These are phyloP conservation scores for Araneus ventricosus DNA, from an alignment of 1,140 invertebrate species.

Conservation along the genomic window DNA sequence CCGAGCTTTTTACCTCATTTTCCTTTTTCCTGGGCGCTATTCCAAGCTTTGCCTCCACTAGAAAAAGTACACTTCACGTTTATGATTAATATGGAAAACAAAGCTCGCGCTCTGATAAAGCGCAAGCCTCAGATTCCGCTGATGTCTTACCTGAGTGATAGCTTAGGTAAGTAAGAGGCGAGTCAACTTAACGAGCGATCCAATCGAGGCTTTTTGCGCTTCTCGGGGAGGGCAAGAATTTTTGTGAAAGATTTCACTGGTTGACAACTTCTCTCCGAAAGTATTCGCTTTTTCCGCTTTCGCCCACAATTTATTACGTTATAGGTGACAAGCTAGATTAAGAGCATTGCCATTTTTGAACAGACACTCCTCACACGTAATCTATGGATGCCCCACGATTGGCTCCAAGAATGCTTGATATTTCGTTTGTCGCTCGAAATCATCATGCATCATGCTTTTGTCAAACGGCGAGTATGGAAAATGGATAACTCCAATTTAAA, in stretches of 20 bases:
- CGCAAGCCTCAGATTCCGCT: constrained; percentile 56
- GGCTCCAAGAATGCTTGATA: constrained; percentile 23
- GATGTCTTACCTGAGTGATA: constrained; percentile 52
- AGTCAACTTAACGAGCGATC: constrained; percentile 50
- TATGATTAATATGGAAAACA: constrained; percentile 74
- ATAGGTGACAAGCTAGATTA: constrained; percentile 71
- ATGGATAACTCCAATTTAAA: constrained; percentile 56
- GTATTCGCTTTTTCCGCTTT: constrained; percentile 60
- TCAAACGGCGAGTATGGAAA: constrained; percentile 20
- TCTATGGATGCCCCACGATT: constrained; percentile 52
- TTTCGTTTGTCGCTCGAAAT: background rate
- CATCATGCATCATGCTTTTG: constrained; percentile 30
- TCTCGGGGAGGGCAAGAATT: constrained; percentile 6
- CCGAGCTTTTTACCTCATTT: constrained; percentile 56
- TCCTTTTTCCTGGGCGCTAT: constrained; percentile 34
- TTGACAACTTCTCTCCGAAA: constrained; percentile 68
- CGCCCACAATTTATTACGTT: constrained; percentile 66
- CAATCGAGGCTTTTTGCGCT: constrained; percentile 3
- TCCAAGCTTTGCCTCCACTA: background rate
- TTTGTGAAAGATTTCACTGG: constrained; percentile 69
- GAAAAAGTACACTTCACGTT: constrained; percentile 70
- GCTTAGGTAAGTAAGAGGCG: constrained; percentile 25
- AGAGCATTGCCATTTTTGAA: constrained; percentile 69
- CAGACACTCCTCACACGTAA: constrained; percentile 37
- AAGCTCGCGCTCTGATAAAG: constrained; percentile 58